Evolutionary conservation across 2,888 invertebrate species (phyloP).

Genomic region (Liopterus haemorrhoidalis): DNA sequence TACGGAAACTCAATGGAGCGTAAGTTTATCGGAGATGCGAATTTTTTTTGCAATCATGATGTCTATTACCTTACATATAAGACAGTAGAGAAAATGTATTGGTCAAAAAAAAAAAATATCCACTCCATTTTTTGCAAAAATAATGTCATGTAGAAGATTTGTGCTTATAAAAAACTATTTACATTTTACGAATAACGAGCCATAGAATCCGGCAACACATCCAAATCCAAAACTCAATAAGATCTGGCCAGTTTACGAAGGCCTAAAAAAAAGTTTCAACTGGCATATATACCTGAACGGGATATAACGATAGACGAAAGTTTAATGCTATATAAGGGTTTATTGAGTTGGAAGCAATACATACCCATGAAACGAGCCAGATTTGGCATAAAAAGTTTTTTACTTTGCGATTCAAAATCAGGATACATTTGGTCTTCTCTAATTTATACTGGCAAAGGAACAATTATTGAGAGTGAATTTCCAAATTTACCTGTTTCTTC

Average conservation of each 20-base stretch:
- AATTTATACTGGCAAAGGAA: constrained; percentile 30
- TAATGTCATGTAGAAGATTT: too few species aligned
- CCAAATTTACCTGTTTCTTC: constrained; percentile 23
- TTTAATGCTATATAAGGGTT: constrained; percentile 21
- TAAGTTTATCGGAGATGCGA: too few species aligned
- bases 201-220: constrained; percentile 22
- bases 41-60: too few species aligned
- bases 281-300: constrained; percentile 19
- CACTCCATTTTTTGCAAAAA: too few species aligned
- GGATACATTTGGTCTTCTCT: constrained; percentile 28
- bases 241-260: constrained; percentile 26
- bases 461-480: constrained; percentile 21
- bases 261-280: constrained; percentile 26
- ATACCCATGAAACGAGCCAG: constrained; percentile 29
- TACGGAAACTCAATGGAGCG: too few species aligned
- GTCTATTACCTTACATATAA: too few species aligned
- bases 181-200: constrained; percentile 23
- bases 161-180: too few species aligned
- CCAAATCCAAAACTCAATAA: constrained; percentile 27
- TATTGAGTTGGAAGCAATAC: constrained; percentile 29
- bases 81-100: too few species aligned
- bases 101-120: too few species aligned
- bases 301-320: constrained; percentile 18
- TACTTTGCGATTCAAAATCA: constrained; percentile 29
- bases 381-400: constrained; percentile 30